Evolutionary conservation across 1,140 invertebrate genomes (phyloP).

Genomic region (Anastatus disparis): DNA sequence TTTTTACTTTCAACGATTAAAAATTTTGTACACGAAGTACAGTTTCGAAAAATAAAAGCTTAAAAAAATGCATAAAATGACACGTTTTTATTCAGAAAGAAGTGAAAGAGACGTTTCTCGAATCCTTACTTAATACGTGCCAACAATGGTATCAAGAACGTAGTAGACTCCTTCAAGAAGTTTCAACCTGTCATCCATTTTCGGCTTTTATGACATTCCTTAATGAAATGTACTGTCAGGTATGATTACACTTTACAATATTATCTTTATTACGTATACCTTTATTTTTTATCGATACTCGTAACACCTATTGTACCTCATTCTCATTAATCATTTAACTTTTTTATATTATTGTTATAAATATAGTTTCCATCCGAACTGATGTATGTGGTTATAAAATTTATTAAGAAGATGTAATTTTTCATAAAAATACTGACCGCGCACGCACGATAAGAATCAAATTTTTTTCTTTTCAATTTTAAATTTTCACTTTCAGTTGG

Average conservation of each 20-base stretch:
- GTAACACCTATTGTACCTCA: not conserved
- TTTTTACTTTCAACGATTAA: not conserved
- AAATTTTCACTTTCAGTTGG: too few relatives aligned
- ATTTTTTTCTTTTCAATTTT: too few relatives aligned
- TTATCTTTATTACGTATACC: not conserved
- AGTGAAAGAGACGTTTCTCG: conserved; percentile 86
- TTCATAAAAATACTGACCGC: too few relatives aligned
- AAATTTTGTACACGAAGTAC: not conserved
- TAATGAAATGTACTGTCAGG: conserved; percentile 88
- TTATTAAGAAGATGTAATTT: too few relatives aligned
- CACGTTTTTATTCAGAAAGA: conserved; percentile 71
- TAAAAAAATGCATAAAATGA: not conserved
- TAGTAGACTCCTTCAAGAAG: conserved; percentile 71
- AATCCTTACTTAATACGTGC: conserved; percentile 87
- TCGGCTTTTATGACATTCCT: conserved; percentile 88
- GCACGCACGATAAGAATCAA: too few relatives aligned
- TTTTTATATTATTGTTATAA: not conserved
- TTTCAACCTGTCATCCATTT: conserved; percentile 56
- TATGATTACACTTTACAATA: conserved; percentile 44
- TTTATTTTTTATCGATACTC: not conserved
- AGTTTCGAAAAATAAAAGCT: not conserved
- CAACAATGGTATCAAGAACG: conserved; percentile 91
- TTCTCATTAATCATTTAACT: not conserved
- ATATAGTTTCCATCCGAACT: not conserved
- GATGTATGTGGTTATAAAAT: too few relatives aligned